These are phyloP conservation scores for Mormoops blainvillei DNA, from an alignment of 2,113 vertebrate genomes.

Conservation along the genomic window DNA sequence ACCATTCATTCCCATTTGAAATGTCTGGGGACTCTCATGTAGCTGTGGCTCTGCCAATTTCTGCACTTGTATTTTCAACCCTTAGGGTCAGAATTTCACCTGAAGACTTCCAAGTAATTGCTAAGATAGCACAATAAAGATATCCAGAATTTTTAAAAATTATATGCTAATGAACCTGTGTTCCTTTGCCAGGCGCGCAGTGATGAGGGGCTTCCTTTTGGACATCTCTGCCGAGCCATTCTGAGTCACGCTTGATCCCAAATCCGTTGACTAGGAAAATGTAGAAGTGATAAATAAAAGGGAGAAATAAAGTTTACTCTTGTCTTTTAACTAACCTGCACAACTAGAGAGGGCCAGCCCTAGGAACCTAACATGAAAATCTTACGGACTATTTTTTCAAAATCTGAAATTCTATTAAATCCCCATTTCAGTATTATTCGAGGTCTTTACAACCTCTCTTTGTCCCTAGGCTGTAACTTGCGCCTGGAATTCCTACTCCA, in stretches of 20 bases:
- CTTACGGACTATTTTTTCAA: background rate
- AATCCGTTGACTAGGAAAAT: background rate
- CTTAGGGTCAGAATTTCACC: background rate
- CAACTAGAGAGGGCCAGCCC: background rate
- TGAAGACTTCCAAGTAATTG: background rate
- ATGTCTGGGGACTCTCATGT: background rate
- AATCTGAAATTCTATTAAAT: slow-evolving; percentile 23
- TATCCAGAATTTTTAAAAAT: background rate
- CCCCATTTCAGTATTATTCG: background rate
- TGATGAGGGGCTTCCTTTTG: background rate
- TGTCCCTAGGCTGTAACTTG: slow-evolving; percentile 23
- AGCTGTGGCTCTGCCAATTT: background rate
- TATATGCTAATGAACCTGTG: background rate
- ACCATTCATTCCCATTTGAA: slow-evolving; percentile 53
- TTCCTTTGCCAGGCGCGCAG: background rate
- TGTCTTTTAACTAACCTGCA: background rate
- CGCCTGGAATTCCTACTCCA: slow-evolving; percentile 35
- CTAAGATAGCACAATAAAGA: slow-evolving; percentile 4
- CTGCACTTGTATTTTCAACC: background rate
- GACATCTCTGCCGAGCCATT: background rate
- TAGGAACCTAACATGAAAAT: background rate
- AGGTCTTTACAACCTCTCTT: slow-evolving; percentile 13
- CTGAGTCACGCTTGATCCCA: background rate
- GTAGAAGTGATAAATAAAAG: background rate
- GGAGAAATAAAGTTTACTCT: background rate